Percentiles rank a stretch among this genome's conserved stretches.
Conservation (phyloP, 2,113 vertebrate genomes). For the Arizona elegans region DNA sequence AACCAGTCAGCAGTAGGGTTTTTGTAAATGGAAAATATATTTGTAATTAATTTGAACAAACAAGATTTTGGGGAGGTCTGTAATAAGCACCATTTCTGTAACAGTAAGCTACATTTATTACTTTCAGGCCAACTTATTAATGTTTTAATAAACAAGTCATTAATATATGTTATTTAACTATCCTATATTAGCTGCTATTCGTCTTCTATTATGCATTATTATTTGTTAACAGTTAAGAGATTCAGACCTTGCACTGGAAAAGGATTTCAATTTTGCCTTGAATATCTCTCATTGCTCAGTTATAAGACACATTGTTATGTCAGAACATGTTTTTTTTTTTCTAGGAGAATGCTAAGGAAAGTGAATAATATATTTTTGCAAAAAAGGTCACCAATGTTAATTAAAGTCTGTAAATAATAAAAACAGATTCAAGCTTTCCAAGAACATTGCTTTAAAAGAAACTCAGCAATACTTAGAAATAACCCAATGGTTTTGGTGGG, state of each 20-base stretch:
- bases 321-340: background rate
- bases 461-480: background rate
- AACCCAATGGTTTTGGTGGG: background rate
- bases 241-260: conserved; percentile 50
- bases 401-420: background rate
- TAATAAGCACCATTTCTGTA: conserved; percentile 68
- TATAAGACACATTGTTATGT: background rate
- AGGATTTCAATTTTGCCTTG: background rate
- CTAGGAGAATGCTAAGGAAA: accelerated
- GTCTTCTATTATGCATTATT: conserved; percentile 72
- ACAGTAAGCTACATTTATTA: conserved; percentile 70
- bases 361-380: background rate
- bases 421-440: background rate
- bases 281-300: accelerated
- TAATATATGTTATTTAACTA: conserved; percentile 74
- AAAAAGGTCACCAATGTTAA: background rate
- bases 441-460: background rate
- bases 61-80: conserved; percentile 60
- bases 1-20: conserved; percentile 50
- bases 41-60: conserved; percentile 68
- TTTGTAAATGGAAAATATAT: conserved; percentile 63
- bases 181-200: conserved; percentile 70
- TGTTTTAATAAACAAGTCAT: conserved; percentile 75
- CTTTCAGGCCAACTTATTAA: conserved; percentile 68
- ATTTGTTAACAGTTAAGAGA: conserved; percentile 67